phyloP scores from a whole-genome alignment of 2,888 invertebrate genomes.

The Pyralis farinalis region DNA sequence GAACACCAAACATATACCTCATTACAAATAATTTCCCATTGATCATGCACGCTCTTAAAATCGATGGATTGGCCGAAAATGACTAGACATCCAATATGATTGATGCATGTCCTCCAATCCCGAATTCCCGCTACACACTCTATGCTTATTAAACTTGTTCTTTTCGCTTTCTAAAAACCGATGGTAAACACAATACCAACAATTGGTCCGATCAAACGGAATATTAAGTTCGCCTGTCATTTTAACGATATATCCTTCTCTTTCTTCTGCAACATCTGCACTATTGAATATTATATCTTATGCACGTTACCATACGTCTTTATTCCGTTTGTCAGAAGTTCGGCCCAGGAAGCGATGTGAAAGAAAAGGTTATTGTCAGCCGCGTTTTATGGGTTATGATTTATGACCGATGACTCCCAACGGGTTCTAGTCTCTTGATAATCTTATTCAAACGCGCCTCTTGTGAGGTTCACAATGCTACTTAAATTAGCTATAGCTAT shows the following conservation, averaged over 20 bases:
- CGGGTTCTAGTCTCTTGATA: constrained; percentile 73
- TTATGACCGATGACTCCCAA: constrained; percentile 80
- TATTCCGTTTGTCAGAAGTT: constrained; percentile 21
- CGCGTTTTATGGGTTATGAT: constrained; percentile 79
- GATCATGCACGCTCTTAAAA: constrained; percentile 59
- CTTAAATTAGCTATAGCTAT: constrained; percentile 77
- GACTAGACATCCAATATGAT: constrained; percentile 57
- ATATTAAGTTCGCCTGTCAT: constrained; percentile 80
- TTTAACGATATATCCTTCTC: constrained; percentile 65
- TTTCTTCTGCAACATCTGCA: constrained; percentile 34
- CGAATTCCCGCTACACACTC: constrained; percentile 33
- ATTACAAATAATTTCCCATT: constrained; percentile 54
- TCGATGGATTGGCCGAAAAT: constrained; percentile 55
- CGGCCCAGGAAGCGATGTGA: constrained; percentile 59
- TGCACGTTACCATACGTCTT: constrained; percentile 17
- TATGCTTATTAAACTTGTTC: constrained; percentile 48
- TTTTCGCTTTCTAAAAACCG: constrained; percentile 69
- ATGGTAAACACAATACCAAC: constrained; percentile 74
- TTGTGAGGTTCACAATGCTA: constrained; percentile 77
- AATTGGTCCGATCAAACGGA: constrained; percentile 79
- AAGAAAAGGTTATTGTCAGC: constrained; percentile 75
- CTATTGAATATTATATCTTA: constrained; percentile 28
- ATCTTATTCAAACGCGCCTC: constrained; percentile 74
- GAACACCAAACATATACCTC: constrained; percentile 35
- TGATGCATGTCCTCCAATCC: constrained; percentile 68